Base-by-base conservation (phyloP, 1,140 invertebrate genomes). In the Ptiloglossa arizonensis region DNA sequence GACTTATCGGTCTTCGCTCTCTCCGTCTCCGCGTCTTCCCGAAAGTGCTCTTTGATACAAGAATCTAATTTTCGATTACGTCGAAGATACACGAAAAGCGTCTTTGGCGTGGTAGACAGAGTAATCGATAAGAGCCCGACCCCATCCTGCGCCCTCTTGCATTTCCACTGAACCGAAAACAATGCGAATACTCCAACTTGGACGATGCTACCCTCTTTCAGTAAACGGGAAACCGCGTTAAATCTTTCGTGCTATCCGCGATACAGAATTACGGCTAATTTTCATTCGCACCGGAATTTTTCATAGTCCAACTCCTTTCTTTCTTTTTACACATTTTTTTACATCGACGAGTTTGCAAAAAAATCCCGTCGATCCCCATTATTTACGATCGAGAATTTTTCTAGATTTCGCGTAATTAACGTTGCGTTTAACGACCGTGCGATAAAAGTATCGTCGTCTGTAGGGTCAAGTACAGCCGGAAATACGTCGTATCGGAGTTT, bases 61-160 rank as follows among this genome's bases (percentile, higher is more conserved):
- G 74, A 85, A 76, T 83, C 54, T 48, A 67, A 74, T 86, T 82
- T 75, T 54, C 75, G 59, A 60, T 77, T 48, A 67, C 68, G 73
- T 77, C 77, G 77, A 83, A 86, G 66, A 63, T 86, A 85, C 80
- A 80, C 71, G 69, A 50, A 62, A 86, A 83, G 72, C 80, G 64
- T 83, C 77, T 86, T 85, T 60, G 71, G 54, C 54, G 57, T 66
- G 56, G 60, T 27, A 56, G 80, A 66, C 68, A 52, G 66, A 86
- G 73, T 86, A 86, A 86, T 86, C 85, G 83, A 86, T 86, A 86
- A 78, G 56, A 62, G 73, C 29, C n/a, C 71, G 35, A 77, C 83
- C 82, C 83, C 29, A 81, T 50, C 46, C 38, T 48, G 54, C 70
- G 72, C 62, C 80, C 83, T 81, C 69, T 76, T 70, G 46, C 22